Percentiles rank a stretch among this genome's conserved stretches.
Conservation (phyloP, 2,797 vertebrate species). For the Phrynocephalus vlangalii region DNA sequence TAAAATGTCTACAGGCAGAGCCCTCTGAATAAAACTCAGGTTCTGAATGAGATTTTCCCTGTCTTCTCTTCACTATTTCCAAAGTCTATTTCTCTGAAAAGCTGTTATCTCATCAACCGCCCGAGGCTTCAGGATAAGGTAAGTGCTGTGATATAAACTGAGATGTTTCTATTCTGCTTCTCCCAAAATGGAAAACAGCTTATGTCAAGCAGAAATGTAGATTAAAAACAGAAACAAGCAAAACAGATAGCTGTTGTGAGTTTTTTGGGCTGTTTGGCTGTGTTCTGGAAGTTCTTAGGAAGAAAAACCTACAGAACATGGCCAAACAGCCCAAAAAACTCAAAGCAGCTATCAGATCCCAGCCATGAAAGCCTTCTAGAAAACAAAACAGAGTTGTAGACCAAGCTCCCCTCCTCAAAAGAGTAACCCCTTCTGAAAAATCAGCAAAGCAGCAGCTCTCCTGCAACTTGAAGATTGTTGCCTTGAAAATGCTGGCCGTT, state of each 20-base stretch:
- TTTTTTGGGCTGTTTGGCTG: too few relatives aligned
- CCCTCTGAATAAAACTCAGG: constrained; percentile 74
- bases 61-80: constrained; percentile 70
- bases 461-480: background rate
- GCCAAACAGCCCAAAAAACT: too few relatives aligned
- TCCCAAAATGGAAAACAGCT: background rate
- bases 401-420: background rate
- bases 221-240: background rate
- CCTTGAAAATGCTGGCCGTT: background rate
- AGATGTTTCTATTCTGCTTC: background rate
- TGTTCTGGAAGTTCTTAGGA: too few relatives aligned
- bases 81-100: constrained; percentile 75
- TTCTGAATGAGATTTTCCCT: constrained; percentile 78
- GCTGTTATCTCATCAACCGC: constrained; percentile 74
- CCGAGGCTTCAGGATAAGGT: constrained; percentile 77
- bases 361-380: too few relatives aligned
- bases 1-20: constrained; percentile 72
- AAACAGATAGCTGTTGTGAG: background rate
- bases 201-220: background rate
- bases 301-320: too few relatives aligned
- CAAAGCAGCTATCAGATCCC: too few relatives aligned
- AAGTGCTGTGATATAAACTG: constrained; percentile 26
- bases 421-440: background rate
- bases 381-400: background rate
- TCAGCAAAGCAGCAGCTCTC: background rate